These are phyloP conservation scores for Distichodus sexfasciatus DNA, from an alignment of 2,797 vertebrate species.

Conservation along the genomic window DNA sequence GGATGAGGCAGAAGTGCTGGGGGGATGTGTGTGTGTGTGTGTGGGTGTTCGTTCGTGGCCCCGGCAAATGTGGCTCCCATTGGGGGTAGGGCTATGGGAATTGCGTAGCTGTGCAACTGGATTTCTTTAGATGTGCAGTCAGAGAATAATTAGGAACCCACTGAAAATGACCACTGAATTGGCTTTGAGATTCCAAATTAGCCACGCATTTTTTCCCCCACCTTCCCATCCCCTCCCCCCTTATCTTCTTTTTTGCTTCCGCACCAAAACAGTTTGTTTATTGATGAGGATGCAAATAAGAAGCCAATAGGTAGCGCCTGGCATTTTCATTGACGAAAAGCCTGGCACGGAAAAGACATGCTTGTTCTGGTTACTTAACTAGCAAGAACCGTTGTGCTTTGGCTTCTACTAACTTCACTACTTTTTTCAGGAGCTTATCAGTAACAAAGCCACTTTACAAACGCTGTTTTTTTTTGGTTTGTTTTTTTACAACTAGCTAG, in stretches of 20 bases:
- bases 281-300: slow-evolving; percentile 43
- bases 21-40: slow-evolving; percentile 28
- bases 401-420: no score
- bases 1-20: slow-evolving; percentile 66
- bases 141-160: slow-evolving; percentile 76
- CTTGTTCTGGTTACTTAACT: no score
- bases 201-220: slow-evolving; percentile 53
- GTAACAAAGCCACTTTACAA: no score
- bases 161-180: slow-evolving; percentile 69
- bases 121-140: slow-evolving; percentile 74
- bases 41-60: slow-evolving; percentile 34
- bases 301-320: background rate
- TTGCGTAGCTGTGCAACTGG: slow-evolving; percentile 74
- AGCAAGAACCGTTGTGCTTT: no score
- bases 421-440: no score
- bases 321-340: background rate
- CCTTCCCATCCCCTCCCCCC: background rate
- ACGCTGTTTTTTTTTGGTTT: no score
- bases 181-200: slow-evolving; percentile 61
- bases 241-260: background rate
- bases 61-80: background rate
- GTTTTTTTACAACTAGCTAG: no score
- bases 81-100: slow-evolving; percentile 72
- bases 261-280: slow-evolving; percentile 33
- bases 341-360: background rate